Conservation (phyloP, 2,888 invertebrate genomes). For the Caenorhabditis sinica region DNA sequence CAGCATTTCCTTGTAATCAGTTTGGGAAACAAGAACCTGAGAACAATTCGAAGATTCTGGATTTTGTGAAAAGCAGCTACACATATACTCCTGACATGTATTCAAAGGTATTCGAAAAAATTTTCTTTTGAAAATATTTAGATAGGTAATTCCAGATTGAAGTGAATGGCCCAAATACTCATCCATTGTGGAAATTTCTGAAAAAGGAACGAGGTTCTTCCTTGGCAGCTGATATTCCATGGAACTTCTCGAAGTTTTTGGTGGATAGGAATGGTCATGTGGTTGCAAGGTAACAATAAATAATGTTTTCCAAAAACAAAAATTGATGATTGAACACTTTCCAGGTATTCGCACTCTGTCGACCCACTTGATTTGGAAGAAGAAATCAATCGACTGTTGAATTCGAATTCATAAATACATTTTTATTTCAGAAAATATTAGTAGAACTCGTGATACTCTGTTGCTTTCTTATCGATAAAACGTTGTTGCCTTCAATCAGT, state of each 20-base stretch:
- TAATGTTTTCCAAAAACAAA: not conserved
- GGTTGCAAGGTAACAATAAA: slow-evolving; percentile 66
- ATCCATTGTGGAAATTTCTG: slow-evolving; percentile 86
- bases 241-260: slow-evolving; percentile 94
- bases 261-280: slow-evolving; percentile 86
- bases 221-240: slow-evolving; percentile 87
- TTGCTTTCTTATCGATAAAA: slow-evolving; percentile 23
- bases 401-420: slow-evolving; percentile 19
- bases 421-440: not conserved
- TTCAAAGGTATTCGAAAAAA: slow-evolving; percentile 86
- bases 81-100: slow-evolving; percentile 86
- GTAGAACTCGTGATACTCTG: slow-evolving; percentile 25
- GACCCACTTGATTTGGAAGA: slow-evolving; percentile 75
- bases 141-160: slow-evolving; percentile 43
- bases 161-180: slow-evolving; percentile 87
- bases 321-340: slow-evolving; percentile 23
- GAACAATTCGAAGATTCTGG: slow-evolving; percentile 88
- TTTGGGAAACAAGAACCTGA: slow-evolving; percentile 89
- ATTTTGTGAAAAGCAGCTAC: slow-evolving; percentile 84
- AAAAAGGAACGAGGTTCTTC: slow-evolving; percentile 86
- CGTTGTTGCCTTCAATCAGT: not conserved
- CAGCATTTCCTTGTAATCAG: slow-evolving; percentile 94
- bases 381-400: slow-evolving; percentile 75
- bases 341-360: slow-evolving; percentile 79
- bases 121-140: not conserved